A percentile compares a stretch with the other conserved stretches of the same genome.
phyloP scores from a whole-genome alignment of 2,888 invertebrate genomes.

The Torymus texanus region DNA sequence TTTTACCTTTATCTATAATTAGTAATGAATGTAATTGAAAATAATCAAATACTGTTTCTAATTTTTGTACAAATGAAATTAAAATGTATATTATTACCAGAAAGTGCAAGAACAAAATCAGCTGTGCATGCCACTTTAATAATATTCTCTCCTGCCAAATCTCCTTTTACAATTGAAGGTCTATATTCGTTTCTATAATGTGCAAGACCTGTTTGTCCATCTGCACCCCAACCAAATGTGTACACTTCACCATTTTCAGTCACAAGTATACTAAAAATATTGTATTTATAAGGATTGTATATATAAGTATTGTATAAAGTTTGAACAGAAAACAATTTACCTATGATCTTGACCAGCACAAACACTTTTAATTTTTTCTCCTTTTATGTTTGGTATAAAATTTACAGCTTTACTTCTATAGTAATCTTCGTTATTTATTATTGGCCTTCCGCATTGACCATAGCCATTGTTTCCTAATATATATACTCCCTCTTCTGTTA shows the following conservation, averaged over 20 bases:
- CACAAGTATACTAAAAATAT: slow-evolving; percentile 80
- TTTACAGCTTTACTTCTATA: slow-evolving; percentile 81
- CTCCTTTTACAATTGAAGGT: slow-evolving; percentile 84
- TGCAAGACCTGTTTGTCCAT: slow-evolving; percentile 94
- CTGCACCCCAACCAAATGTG: slow-evolving; percentile 95
- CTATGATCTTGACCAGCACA: slow-evolving; percentile 95
- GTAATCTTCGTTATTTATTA: slow-evolving; percentile 87
- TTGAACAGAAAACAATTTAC: slow-evolving; percentile 69
- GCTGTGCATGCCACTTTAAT: slow-evolving; percentile 86
- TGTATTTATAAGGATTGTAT: slow-evolving; percentile 3
- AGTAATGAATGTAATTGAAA: not conserved
- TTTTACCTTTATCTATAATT: slow-evolving; percentile 85
- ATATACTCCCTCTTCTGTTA: slow-evolving; percentile 88
- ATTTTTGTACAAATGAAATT: slow-evolving; percentile 3
- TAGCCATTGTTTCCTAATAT: slow-evolving; percentile 93
- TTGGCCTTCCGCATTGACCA: slow-evolving; percentile 93
- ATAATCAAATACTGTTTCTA: slow-evolving; percentile 1
- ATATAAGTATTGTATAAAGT: not conserved
- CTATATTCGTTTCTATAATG: slow-evolving; percentile 79
- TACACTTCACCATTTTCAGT: slow-evolving; percentile 88
- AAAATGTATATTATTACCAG: slow-evolving; percentile 77
- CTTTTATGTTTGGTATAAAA: slow-evolving; percentile 80
- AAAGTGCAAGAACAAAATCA: slow-evolving; percentile 93
- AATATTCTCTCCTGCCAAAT: slow-evolving; percentile 88
- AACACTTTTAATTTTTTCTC: slow-evolving; percentile 80